These are phyloP conservation scores for Sminthurides aquaticus DNA, from an alignment of 2,888 invertebrate genomes.

Conservation along the genomic window DNA sequence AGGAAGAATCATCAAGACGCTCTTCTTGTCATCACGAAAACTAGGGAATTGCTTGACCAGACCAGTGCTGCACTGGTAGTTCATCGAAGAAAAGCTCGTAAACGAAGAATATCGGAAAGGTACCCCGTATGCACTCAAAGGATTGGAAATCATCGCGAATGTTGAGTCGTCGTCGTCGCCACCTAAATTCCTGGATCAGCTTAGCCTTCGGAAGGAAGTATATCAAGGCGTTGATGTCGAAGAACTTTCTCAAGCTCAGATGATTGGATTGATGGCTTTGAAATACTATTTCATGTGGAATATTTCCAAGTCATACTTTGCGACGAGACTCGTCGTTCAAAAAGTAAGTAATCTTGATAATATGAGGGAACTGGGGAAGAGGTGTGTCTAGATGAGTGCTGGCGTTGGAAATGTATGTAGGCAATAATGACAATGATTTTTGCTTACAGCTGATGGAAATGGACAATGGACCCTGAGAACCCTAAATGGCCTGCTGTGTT, in stretches of 20 bases:
- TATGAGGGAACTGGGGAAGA: too few species aligned
- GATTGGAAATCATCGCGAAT: not conserved
- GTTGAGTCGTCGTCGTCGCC: not conserved
- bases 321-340: not conserved
- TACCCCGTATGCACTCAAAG: not conserved
- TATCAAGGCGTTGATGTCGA: not conserved
- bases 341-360: too few species aligned
- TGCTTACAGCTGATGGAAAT: not conserved
- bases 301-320: not conserved
- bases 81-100: not conserved
- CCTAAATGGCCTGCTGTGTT: not conserved
- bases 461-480: not conserved
- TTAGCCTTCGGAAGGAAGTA: not conserved
- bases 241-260: not conserved
- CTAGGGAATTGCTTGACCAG: not conserved
- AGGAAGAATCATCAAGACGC: not conserved
- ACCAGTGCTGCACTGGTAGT: too few species aligned
- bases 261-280: not conserved
- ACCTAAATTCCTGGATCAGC: not conserved
- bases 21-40: not conserved
- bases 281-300: not conserved
- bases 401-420: not conserved
- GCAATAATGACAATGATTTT: not conserved
- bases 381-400: too few species aligned
- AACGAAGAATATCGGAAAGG: not conserved